Base-by-base conservation (phyloP, 1,140 invertebrate genomes). In the Chironomus tepperi region DNA sequence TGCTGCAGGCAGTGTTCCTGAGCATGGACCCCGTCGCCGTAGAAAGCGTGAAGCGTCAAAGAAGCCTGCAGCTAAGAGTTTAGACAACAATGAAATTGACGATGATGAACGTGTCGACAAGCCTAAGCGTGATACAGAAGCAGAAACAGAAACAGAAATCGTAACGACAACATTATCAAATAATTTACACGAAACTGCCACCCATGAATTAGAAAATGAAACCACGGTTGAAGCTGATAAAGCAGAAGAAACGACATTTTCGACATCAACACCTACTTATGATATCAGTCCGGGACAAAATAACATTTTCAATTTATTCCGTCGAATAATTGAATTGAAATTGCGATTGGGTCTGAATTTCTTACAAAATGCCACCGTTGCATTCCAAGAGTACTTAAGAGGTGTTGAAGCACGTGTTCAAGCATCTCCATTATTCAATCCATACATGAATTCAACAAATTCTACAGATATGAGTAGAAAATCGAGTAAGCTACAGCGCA, bases 11-110 rank as follows among this genome's bases (percentile, higher is more conserved):
- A 75, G 78, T 15, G 81, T 83, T n/a, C 82, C 82, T 7, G 82
- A 83, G 76, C 82, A 83, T 76, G 82, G 82, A 18, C 82, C 82
- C 2, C 76, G 82, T 73, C 80, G 76, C 73, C 24, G 74, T 5
- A 65, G 67, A 42, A 70, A 21, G 19, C 43, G 75, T 67, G 10
- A 43, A 10, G 64, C 19, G 24, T 10, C 43, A 43, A 43, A 70
- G 12, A n/a, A 65, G 43, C 12, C 34, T 73, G 43, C 21, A 65
- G 3, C 16, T 42, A 18, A 43, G 34, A 76, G 21, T 12, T 43
- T 74, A 3, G 74, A 76, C 7, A 12, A 43, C 73, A 73, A 76
- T 73, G 73, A 75, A 74, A 74, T 73, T 47, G 24, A 47, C 9
- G 70, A 75, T 10, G 64, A 75, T 57, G 19, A 42, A 6, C 12